Conservation (phyloP, 2,888 invertebrate genomes). For the Blera fallax region DNA sequence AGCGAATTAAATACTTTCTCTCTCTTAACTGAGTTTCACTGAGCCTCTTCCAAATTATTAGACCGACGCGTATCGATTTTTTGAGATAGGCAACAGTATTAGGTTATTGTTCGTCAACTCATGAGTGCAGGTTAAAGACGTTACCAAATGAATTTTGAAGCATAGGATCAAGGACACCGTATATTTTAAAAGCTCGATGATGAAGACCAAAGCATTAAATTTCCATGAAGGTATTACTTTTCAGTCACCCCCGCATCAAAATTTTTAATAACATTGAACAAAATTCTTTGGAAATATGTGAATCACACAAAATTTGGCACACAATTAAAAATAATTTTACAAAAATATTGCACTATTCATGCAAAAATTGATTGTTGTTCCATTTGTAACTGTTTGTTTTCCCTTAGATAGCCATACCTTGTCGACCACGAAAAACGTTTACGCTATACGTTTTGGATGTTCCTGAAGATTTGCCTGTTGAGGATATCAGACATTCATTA, state of each 20-base stretch:
- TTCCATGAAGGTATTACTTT: neutral
- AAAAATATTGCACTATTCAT: neutral
- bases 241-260: neutral
- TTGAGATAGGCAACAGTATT: no score
- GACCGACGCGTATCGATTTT: no score
- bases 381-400: neutral
- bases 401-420: constrained; percentile 89
- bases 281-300: neutral
- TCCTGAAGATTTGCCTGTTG: constrained; percentile 92
- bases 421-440: constrained; percentile 93
- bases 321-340: neutral
- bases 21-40: no score
- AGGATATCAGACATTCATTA: constrained; percentile 91
- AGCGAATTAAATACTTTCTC: neutral
- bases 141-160: no score
- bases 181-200: no score
- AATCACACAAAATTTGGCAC: neutral
- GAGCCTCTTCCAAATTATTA: no score
- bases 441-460: constrained; percentile 91
- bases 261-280: neutral
- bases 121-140: no score
- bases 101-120: no score
- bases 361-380: neutral
- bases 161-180: no score
- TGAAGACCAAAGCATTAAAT: no score